Evolutionary conservation across 2,888 invertebrate genomes (phyloP).

Genomic region (Oithona nana): DNA sequence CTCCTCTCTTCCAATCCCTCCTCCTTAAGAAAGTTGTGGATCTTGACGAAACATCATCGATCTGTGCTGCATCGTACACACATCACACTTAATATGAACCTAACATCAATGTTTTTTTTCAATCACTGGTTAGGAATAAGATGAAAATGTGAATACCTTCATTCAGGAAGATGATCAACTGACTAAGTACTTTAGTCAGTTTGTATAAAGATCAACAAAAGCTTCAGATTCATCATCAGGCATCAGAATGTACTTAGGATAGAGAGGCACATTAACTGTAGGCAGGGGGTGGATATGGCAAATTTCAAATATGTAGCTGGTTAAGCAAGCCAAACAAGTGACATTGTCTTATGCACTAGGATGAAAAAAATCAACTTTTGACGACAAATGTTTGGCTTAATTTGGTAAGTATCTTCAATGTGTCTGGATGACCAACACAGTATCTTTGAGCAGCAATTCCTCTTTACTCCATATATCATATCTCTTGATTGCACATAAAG

Average conservation of each 20-base stretch:
- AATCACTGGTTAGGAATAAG: background rate
- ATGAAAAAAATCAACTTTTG: slow-evolving; percentile 90
- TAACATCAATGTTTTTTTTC: background rate
- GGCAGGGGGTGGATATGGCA: background rate
- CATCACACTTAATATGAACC: background rate
- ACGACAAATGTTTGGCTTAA: slow-evolving; percentile 92
- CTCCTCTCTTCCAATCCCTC: background rate
- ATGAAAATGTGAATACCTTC: background rate
- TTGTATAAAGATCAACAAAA: background rate
- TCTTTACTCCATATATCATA: background rate
- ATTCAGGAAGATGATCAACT: no score
- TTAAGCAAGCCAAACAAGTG: background rate
- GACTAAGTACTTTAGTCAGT: no score
- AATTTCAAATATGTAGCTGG: background rate
- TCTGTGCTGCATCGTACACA: background rate
- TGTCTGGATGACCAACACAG: slow-evolving; percentile 4
- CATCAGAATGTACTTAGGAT: background rate
- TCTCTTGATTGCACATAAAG: background rate
- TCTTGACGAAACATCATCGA: background rate
- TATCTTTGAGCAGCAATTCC: background rate
- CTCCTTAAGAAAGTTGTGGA: background rate
- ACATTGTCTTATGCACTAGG: slow-evolving; percentile 35
- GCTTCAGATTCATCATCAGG: no score
- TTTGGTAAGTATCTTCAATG: slow-evolving; percentile 48
- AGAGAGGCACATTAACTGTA: background rate